Conservation (phyloP, 2,888 invertebrate genomes). For the Xestia xanthographa region DNA sequence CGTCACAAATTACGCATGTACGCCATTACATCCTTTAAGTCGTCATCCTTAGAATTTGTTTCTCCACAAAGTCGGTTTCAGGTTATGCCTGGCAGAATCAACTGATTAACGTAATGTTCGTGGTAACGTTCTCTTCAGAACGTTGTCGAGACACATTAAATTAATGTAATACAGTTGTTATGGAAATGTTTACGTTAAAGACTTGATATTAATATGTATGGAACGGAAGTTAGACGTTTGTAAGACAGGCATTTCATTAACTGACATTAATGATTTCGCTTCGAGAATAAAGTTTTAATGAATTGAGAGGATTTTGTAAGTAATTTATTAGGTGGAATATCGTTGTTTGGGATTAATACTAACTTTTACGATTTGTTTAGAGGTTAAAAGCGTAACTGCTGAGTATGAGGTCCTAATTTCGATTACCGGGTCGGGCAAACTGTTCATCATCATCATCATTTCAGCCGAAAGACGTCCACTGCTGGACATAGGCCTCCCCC, state of each 20-base stretch:
- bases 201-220: conserved; percentile 31
- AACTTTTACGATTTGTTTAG: too few relatives aligned
- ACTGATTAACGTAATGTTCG: conserved; percentile 45
- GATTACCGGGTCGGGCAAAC: too few relatives aligned
- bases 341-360: not conserved
- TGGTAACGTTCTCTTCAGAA: conserved; percentile 49
- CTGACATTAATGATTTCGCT: not conserved
- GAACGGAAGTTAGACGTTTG: not conserved
- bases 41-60: conserved; percentile 41
- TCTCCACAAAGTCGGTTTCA: conserved; percentile 24
- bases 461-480: too few relatives aligned
- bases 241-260: conserved; percentile 23
- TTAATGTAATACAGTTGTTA: conserved; percentile 49
- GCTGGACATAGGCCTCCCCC: too few relatives aligned
- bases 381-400: too few relatives aligned
- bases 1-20: conserved; percentile 46
- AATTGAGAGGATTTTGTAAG: not conserved
- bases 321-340: not conserved
- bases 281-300: not conserved
- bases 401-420: too few relatives aligned
- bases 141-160: conserved; percentile 49
- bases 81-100: conserved; percentile 33
- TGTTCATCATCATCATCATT: too few relatives aligned
- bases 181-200: conserved; percentile 44
- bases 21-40: conserved; percentile 38